Conservation (phyloP, 1,140 invertebrate species). For the Cepaea nemoralis region DNA sequence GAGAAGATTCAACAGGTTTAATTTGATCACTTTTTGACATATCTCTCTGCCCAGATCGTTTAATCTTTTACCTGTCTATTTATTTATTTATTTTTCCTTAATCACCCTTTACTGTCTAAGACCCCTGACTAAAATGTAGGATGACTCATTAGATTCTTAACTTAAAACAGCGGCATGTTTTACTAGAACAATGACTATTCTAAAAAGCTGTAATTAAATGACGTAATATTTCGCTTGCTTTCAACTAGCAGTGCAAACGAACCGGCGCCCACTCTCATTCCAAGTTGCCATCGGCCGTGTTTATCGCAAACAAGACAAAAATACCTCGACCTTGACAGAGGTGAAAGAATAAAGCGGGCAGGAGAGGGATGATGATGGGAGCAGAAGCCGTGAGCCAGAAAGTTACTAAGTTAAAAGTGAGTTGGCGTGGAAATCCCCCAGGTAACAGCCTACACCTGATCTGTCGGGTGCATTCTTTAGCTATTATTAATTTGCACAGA, state of each 20-base stretch:
- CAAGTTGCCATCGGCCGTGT: neutral
- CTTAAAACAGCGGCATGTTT: no score
- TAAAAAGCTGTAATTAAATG: no score
- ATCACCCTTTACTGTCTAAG: neutral
- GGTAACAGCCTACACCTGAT: neutral
- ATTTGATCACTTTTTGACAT: no score
- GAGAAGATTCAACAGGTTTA: no score
- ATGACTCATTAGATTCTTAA: neutral
- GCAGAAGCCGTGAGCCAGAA: constrained; percentile 4
- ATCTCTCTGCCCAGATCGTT: no score
- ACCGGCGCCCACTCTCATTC: neutral
- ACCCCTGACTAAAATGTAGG: neutral
- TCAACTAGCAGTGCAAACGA: neutral
- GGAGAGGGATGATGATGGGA: constrained; percentile 12
- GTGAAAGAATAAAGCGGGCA: neutral
- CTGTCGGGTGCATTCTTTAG: neutral
- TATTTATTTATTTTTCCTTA: no score
- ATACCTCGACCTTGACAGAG: neutral
- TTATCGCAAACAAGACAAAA: neutral
- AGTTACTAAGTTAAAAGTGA: neutral
- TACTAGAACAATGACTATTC: no score
- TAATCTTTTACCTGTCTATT: no score
- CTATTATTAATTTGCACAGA: neutral
- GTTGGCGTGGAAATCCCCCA: constrained; percentile 5
- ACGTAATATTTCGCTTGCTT: neutral